Percentiles rank a stretch among this genome's conserved stretches.
phyloP scores from a whole-genome alignment of 2,797 vertebrate genomes.

The Hoplostethus atlanticus region DNA sequence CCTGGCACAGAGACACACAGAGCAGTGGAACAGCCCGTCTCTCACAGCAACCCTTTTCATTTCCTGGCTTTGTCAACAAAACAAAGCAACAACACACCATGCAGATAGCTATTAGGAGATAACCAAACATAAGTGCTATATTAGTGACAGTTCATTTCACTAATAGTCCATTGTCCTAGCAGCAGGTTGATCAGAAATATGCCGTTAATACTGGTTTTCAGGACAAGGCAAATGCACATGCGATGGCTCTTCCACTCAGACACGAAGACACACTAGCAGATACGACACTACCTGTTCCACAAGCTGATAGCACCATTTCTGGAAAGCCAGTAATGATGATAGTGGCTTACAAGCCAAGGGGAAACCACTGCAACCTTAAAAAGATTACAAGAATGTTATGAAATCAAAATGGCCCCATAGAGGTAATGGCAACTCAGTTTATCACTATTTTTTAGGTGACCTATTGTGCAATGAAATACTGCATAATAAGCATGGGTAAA shows the following conservation, averaged over 20 bases:
- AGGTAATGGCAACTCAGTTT: not conserved
- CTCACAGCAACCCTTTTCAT: conserved; percentile 38
- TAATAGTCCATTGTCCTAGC: not conserved
- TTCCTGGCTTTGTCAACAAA: conserved; percentile 53
- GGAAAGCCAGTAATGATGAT: conserved; percentile 35
- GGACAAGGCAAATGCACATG: conserved; percentile 23
- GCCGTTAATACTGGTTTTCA: not conserved
- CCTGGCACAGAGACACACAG: conserved; percentile 26
- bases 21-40: conserved; percentile 44
- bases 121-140: conserved; percentile 20
- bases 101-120: conserved; percentile 27
- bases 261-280: conserved; percentile 29
- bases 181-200: conserved; percentile 12
- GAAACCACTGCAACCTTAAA: conserved; percentile 38
- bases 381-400: conserved; percentile 30
- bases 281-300: conserved; percentile 46
- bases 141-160: not conserved
- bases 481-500: not conserved
- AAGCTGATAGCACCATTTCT: conserved; percentile 39
- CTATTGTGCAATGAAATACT: not conserved
- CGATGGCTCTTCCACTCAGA: not conserved
- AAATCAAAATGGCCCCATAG: conserved; percentile 10
- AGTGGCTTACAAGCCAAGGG: conserved; percentile 22
- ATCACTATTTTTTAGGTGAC: not conserved
- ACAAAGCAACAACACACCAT: conserved; percentile 33